Base-by-base conservation (phyloP, 2,888 invertebrate genomes). In the Thymelicus lineola region DNA sequence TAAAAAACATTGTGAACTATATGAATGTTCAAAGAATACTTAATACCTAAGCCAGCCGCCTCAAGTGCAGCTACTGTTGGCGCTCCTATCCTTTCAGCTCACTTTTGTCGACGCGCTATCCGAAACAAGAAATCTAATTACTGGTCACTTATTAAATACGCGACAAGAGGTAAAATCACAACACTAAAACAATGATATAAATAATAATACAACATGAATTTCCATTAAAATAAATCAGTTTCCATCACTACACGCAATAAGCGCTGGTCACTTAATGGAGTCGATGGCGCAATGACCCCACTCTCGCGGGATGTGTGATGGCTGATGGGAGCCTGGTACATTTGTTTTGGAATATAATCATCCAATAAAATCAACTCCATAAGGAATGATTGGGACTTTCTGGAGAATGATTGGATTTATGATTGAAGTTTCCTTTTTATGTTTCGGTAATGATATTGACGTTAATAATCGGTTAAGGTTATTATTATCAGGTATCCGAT, bases 241-340 rank as follows among this genome's bases (percentile, higher is more conserved):
- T 75, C 81, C 76, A 88, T 86, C 74, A 70, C 75, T 75, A 85
- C 76, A 89, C 84, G 88, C 85, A 89, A 87, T 88, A 79, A 75
- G 76, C 74, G 78, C 76, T 84, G 86, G 84, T 85, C 87, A 86
- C 83, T 87, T 87, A 88, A 88, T 89, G 86, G 82, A 86, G 85
- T 80, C 86, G 86, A 86, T 84, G 87, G 90, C 90, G 80, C 91
- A 86, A 84, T 91, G 92, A 92, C 92, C 92, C 86, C 89, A 80
- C 78, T 79, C 78, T 79, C 79, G 79, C 78, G 75, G 75, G 78
- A 76, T 77, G 80, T 81, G 80, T 80, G 82, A 82, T 76, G 76
- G 80, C 80, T 80, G 82, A 82, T 76, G 76, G 80, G 79, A 76
- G 80, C 76, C 74, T 79, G 76, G 75, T 77, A 80, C 83, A 82